phyloP scores from a whole-genome alignment of 2,888 invertebrate genomes.

The Autographa pulchrina region DNA sequence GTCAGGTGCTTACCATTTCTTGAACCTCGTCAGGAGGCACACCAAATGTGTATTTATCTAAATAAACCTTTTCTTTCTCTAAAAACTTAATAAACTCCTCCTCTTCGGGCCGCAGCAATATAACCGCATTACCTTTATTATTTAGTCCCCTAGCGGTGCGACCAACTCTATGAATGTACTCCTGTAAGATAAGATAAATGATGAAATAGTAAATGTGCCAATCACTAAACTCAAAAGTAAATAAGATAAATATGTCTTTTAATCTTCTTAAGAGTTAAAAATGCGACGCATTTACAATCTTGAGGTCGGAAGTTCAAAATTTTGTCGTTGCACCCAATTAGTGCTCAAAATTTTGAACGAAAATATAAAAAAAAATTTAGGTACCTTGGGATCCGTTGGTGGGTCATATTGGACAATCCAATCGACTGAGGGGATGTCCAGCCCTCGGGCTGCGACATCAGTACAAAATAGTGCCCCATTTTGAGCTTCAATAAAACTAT shows the following conservation, averaged over 20 bases:
- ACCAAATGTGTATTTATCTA: slow-evolving; percentile 93
- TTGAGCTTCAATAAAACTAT: slow-evolving; percentile 97
- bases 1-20: slow-evolving; percentile 71
- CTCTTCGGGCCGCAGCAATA: slow-evolving; percentile 97
- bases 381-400: slow-evolving; percentile 98
- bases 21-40: slow-evolving; percentile 75
- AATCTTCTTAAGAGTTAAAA: slow-evolving; percentile 20
- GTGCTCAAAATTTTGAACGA: not conserved
- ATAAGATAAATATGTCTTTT: slow-evolving; percentile 24
- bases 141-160: slow-evolving; percentile 98
- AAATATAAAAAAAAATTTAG: slow-evolving; percentile 1
- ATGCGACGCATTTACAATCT: not conserved
- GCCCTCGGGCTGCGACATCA: slow-evolving; percentile 98
- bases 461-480: slow-evolving; percentile 98
- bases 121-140: slow-evolving; percentile 96
- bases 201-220: slow-evolving; percentile 28
- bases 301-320: not conserved
- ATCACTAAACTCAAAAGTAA: slow-evolving; percentile 15
- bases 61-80: slow-evolving; percentile 96
- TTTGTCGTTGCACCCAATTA: not conserved
- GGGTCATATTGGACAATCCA: slow-evolving; percentile 99
- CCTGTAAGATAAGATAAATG: slow-evolving; percentile 87
- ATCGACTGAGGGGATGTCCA: slow-evolving; percentile 99
- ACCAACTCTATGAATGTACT: slow-evolving; percentile 99
- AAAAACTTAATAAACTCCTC: slow-evolving; percentile 96